A percentile compares a stretch with the other conserved stretches of the same genome.
phyloP scores from a whole-genome alignment of 2,888 invertebrate genomes.

The Nomada lathburiana region DNA sequence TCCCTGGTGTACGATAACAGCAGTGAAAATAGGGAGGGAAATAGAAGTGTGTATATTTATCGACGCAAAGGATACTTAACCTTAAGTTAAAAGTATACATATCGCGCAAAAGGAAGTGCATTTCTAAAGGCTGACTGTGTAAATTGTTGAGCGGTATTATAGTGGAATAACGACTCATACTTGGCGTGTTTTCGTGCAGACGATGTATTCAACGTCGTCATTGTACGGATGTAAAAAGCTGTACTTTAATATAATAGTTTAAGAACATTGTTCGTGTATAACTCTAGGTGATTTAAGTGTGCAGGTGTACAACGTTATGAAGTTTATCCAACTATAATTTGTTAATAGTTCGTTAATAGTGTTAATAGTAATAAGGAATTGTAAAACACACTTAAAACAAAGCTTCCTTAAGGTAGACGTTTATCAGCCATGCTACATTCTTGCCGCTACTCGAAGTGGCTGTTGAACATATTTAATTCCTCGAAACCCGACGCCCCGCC shows the following conservation, averaged over 20 bases:
- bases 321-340: no score
- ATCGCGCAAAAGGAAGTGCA: no score
- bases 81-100: no score
- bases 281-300: no score
- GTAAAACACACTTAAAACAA: not conserved
- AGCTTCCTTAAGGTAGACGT: conserved; percentile 46
- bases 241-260: no score
- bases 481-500: conserved; percentile 93
- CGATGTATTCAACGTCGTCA: conserved; percentile 99
- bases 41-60: not conserved
- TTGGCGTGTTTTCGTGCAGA: conserved; percentile 97
- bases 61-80: no score
- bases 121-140: not conserved
- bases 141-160: not conserved
- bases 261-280: no score
- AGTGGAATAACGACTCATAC: conserved; percentile 83
- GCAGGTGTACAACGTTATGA: no score
- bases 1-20: no score
- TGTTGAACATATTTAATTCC: conserved; percentile 96
- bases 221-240: conserved; percentile 98
- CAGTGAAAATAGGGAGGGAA: not conserved
- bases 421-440: conserved; percentile 44
- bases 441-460: conserved; percentile 87
- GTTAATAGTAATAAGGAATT: no score
- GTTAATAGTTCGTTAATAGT: no score